Evolutionary conservation across 2,113 vertebrate genomes (phyloP).

Genomic region (Gracilinanus agilis): DNA sequence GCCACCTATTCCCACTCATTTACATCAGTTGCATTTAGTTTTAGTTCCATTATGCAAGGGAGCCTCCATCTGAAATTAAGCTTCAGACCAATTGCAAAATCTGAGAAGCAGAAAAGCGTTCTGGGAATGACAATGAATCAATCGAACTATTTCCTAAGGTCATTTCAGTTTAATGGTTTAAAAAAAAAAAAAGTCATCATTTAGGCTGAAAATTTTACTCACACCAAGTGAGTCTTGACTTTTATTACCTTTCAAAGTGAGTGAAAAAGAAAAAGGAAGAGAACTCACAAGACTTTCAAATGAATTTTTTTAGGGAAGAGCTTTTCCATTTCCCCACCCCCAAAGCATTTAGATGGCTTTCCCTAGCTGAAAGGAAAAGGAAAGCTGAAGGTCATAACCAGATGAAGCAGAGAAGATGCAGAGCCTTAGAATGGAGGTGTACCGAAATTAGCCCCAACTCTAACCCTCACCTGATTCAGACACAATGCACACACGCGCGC

Average conservation of each 20-base stretch:
- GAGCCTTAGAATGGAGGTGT: not conserved
- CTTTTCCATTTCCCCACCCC: not conserved
- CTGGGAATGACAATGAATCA: constrained; percentile 18
- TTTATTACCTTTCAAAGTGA: constrained; percentile 59
- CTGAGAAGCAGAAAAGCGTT: not conserved
- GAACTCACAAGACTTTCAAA: constrained; percentile 17
- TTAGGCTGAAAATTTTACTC: constrained; percentile 41
- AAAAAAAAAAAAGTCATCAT: constrained; percentile 16
- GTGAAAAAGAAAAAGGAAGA: not conserved
- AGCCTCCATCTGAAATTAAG: constrained; percentile 57
- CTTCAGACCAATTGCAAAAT: not conserved
- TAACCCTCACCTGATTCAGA: constrained; percentile 47
- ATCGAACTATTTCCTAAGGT: not conserved
- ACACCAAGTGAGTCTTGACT: constrained; percentile 37
- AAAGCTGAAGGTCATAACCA: not conserved
- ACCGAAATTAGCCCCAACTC: not conserved
- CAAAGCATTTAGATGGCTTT: not conserved
- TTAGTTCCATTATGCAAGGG: constrained; percentile 63
- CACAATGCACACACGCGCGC: constrained; percentile 68
- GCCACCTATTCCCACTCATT: constrained; percentile 39
- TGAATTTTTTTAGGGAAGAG: constrained; percentile 21
- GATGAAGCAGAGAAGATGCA: constrained; percentile 7
- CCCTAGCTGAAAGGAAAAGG: constrained; percentile 1
- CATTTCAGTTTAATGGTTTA: constrained; percentile 1
- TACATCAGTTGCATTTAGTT: constrained; percentile 55